Evolutionary conservation across 2,113 vertebrate species (phyloP), one percentile per base, ranked within the genome.

Genomic region (Peromyscus maniculatus): DNA sequence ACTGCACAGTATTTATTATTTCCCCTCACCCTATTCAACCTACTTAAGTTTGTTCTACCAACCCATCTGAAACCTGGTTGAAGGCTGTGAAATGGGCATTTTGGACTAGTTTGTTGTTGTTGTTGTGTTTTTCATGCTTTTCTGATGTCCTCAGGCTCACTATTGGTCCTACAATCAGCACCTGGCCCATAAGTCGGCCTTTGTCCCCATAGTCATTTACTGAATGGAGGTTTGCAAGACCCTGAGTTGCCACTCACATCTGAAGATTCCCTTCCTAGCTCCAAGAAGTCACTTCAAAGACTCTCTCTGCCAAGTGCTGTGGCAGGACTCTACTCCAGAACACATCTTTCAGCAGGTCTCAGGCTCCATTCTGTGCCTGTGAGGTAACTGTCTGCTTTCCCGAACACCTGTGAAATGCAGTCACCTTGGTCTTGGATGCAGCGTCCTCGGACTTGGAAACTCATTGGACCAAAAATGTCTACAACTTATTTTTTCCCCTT

Each of bases 401-500:
- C 43, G 59, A n/a, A 71, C 39, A 59, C 71, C 72, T 97, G 94
- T 74, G 84, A 94, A 97, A 93, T 52, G 74, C 22, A 69, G 78
- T 97, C 91, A 97, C 96, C 97, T 98, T 98, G 97, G 86, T 97
- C 94, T 95, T 92, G 5, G 66, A 97, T 15, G 28, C 62, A 71
- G 49, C 94, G 55, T 98, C 97, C 94, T 96, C 92, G 0, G 91
- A 96, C 75, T 66, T 92, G 21, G 74, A 88, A 97, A 89, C 1
- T 57, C 94, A 82, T 87, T 90, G 96, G 87, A 96, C 94, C 95
- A 96, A 97, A 98, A 98, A 96, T 95, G 97, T 98, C 96, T 98
- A 97, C 96, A 97, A 97, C 94, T 98, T 96, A 94, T 97, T 98
- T 97, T 97, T 97, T 62, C 31, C 96, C 75, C 94, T 98, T 97